Base-by-base conservation (phyloP, 2,888 invertebrate species). In the Spilarctia lutea region DNA sequence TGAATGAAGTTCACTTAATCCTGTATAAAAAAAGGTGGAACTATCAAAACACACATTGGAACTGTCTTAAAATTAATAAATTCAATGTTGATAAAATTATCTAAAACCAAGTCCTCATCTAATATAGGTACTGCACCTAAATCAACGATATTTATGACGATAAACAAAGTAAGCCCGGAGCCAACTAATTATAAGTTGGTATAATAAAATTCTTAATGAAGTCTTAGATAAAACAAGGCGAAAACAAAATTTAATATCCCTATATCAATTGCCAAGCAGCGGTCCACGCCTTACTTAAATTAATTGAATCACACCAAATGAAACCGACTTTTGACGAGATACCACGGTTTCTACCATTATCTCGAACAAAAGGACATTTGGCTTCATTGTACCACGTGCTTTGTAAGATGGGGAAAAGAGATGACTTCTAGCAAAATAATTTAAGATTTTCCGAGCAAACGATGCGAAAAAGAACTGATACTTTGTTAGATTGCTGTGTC, bases 401-500 rank as follows among this genome's bases (percentile, higher is more conserved):
- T 90, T 90, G 87, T 89, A 85, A 84, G 84, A 86, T 80, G 73
- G 75, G 78, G 83, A 87, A 90, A 89, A 87, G 86, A 87, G 85
- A 90, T 86, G 87, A 81, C 77, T 79, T 83, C 87, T 87, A 87
- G 85, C 52, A 79, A 91, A 92, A 91, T 91, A 90, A 91, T 90
- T 89, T 88, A 85, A 89, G 88, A 90, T 91, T 92, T 90, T 89
- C 87, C 86, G 83, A 77, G 83, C 84, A 87, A 89, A 86, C 82
- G 87, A 84, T 82, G 84, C 85, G 30, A 88, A 88, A 89, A 89
- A 89, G 88, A 78, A 71, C 78, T 75, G 77, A 80, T 85, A 83
- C 82, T 83, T 82, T 90, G 89, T 87, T 88, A 90, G 90, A 93
- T 92, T 91, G 89, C 90, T 85, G 85, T 87, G 88, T 88, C 89